Base-by-base conservation (phyloP, 1,140 invertebrate species). In the Agraylea sexmaculata region DNA sequence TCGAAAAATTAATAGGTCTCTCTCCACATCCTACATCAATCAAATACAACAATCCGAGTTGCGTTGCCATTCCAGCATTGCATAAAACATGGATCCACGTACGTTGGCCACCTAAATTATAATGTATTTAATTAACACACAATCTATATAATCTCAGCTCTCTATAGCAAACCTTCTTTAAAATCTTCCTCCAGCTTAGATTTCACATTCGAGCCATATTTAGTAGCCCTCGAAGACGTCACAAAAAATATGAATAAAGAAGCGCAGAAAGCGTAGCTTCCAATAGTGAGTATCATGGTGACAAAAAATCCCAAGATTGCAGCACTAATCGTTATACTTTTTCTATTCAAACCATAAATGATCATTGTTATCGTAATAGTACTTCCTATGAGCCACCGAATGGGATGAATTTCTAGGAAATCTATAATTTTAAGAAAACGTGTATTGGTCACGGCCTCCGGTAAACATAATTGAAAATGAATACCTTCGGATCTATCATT, bases 21-120 rank as follows among this genome's bases (percentile, higher is more conserved):
- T 94, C 87, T 12, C 74, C 75, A 52, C 77, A 78, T 16, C 83
- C 84, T 43, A 77, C 70, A 62, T 91, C 85, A 33, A 91, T 60
- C 40, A 92, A 60, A 53, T 89, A 91, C 2, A 92, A 60, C 23
- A 90, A 48, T 1, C 78, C 79, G 25, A 91, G 60, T 50, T 84
- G 74, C 4, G 78, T 70, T 11, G 86, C 85, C 70, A 89, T 83
- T 7, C 87, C 87, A 6, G 78, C 81, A 70, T 92, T 94, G 57
- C 88, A 90, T 0, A 92, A 53, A 3, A 92, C 88, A 60, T 93
- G 89, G 5, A 90, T 65, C 88, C 88, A 92, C 59, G 87, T 88
- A 48, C 89, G 71, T 56, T 89, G 82, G 0, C 87, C 86, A 51
- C 60, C 79, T 82, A 45, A 18, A 30, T 2, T 1, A 28, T 11